A percentile compares a stretch with the other conserved stretches of the same genome.
phyloP scores from a whole-genome alignment of 1,140 invertebrate species.

The Mya arenaria region DNA sequence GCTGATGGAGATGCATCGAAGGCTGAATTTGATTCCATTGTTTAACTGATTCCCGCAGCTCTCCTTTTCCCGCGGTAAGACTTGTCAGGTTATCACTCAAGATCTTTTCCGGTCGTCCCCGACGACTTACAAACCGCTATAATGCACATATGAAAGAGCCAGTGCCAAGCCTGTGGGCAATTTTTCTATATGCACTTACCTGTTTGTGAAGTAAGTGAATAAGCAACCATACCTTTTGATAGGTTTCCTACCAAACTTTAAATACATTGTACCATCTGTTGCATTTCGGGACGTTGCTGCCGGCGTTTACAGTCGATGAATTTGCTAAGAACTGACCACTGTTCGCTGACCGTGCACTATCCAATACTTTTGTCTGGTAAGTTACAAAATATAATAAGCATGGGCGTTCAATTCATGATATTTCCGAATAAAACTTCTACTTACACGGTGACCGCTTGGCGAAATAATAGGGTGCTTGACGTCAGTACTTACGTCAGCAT shows the following conservation, averaged over 20 bases:
- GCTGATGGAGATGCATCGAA: not conserved
- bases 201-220: slow-evolving; percentile 35
- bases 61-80: not conserved
- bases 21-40: not conserved
- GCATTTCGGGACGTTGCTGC: not conserved
- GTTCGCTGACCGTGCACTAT: not conserved
- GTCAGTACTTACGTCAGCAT: slow-evolving; percentile 10
- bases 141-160: slow-evolving; percentile 63
- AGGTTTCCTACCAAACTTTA: not conserved
- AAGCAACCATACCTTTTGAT: slow-evolving; percentile 39
- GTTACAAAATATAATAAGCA: not conserved
- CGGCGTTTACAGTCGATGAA: not conserved
- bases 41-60: slow-evolving; percentile 16
- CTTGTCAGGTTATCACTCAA: slow-evolving; percentile 15
- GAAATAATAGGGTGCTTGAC: slow-evolving; percentile 43
- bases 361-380: slow-evolving; percentile 30
- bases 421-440: slow-evolving; percentile 7
- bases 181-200: slow-evolving; percentile 27
- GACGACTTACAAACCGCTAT: slow-evolving; percentile 78
- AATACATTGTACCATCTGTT: slow-evolving; percentile 11
- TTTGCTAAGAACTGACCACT: not conserved
- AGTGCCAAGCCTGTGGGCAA: slow-evolving; percentile 13
- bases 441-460: slow-evolving; percentile 31
- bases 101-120: slow-evolving; percentile 57
- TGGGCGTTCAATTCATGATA: slow-evolving; percentile 12